phyloP scores from a whole-genome alignment of 2,113 vertebrate species.

The Fregetta grallaria region DNA sequence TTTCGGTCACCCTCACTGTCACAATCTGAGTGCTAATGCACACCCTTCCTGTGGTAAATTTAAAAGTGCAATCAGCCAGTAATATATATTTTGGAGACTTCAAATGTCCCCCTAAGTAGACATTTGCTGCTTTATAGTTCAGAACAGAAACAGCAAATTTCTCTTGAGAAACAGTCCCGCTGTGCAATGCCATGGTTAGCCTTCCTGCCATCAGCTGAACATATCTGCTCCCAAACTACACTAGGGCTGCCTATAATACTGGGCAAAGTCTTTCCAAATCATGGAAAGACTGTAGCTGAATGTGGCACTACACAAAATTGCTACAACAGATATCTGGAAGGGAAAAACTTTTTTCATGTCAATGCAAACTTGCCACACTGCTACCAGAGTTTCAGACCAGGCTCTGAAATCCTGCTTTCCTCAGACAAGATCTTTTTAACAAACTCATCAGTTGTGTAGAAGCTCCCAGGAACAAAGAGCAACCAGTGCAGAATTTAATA shows the following conservation, averaged over 20 bases:
- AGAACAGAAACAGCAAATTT: not conserved
- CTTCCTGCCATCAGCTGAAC: not conserved
- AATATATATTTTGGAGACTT: not conserved
- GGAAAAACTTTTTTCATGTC: not conserved
- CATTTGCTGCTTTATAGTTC: not conserved
- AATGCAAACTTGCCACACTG: not conserved
- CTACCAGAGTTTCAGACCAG: not conserved
- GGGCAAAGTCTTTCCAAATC: not conserved
- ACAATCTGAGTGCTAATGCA: not conserved
- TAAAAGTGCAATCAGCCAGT: not conserved
- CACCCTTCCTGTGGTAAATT: not conserved
- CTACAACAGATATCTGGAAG: not conserved
- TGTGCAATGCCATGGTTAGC: not conserved
- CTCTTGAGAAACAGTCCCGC: not conserved
- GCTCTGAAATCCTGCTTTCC: not conserved
- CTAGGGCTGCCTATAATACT: not conserved
- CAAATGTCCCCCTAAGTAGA: not conserved
- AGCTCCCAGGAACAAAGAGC: not conserved
- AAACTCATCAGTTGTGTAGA: not conserved
- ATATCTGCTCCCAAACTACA: not conserved
- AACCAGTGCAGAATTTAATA: not conserved
- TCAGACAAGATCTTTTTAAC: fast-evolving
- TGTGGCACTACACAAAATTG: not conserved
- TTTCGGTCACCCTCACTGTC: not conserved
- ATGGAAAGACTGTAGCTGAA: not conserved